Evolutionary conservation across 2,888 invertebrate species (phyloP).

Genomic region (Ptychoptera albimana): DNA sequence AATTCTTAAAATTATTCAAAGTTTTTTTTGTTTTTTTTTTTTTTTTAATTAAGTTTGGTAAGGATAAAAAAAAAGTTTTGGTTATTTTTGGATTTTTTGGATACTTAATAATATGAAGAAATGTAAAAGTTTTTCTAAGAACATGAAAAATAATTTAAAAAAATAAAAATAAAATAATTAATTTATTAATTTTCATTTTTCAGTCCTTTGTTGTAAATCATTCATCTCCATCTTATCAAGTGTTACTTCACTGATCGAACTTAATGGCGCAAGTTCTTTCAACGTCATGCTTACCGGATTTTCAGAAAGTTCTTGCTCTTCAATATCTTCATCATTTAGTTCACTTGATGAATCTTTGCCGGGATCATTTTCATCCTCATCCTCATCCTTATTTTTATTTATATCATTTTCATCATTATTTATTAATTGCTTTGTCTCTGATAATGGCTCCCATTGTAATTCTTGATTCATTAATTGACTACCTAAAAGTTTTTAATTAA

Average conservation of each 20-base stretch:
- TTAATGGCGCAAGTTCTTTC: constrained; percentile 32
- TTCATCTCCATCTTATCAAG: constrained; percentile 15
- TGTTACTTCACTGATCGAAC: constrained; percentile 37
- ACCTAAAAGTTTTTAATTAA: constrained; percentile 23
- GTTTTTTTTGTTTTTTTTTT: no score
- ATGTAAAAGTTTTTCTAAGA: not conserved
- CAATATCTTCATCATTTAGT: constrained; percentile 19
- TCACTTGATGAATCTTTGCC: constrained; percentile 17
- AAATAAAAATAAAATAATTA: not conserved
- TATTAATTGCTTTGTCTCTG: constrained; percentile 18
- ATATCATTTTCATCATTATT: constrained; percentile 17
- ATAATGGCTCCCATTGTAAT: constrained; percentile 38
- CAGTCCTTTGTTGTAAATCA: constrained; percentile 3
- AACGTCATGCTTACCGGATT: constrained; percentile 32
- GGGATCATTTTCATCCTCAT: constrained; percentile 21
- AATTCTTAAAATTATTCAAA: no score
- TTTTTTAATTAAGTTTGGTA: no score
- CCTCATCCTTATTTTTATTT: constrained; percentile 24
- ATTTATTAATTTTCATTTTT: not conserved
- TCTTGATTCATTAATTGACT: constrained; percentile 35
- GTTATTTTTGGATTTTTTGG: no score
- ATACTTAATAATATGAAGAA: no score
- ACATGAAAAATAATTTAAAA: not conserved
- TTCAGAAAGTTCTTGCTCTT: constrained; percentile 14
- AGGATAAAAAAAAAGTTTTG: no score